Conservation (phyloP, 2,113 vertebrate species). For the Paralichthys olivaceus region DNA sequence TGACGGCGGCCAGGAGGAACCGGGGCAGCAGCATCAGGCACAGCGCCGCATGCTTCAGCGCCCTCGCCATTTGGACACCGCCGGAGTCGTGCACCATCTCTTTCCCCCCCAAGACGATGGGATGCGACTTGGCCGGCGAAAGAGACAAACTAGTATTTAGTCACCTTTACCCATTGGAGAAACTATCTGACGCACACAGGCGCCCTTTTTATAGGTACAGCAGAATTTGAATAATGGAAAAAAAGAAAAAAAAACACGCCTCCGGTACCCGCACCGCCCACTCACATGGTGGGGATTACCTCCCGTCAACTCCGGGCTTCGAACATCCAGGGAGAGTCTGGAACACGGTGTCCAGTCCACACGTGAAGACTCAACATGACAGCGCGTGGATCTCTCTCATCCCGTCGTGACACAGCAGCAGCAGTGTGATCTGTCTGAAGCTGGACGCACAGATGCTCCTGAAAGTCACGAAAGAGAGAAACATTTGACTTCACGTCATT, state of each 20-base stretch:
- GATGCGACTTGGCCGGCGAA: constrained; percentile 73
- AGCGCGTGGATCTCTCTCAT: neutral
- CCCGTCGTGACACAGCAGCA: neutral
- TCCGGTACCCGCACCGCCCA: constrained; percentile 90
- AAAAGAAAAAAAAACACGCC: constrained; percentile 88
- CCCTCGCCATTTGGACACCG: constrained; percentile 87
- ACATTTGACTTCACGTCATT: constrained; percentile 11
- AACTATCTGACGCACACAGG: constrained; percentile 83
- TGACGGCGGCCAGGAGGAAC: constrained; percentile 93
- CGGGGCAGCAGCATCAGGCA: constrained; percentile 95
- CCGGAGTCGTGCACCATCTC: constrained; percentile 89
- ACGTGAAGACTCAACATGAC: constrained; percentile 3
- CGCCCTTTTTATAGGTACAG: constrained; percentile 91
- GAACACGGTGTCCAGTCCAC: neutral
- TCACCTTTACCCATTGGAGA: constrained; percentile 80
- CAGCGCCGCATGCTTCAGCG: constrained; percentile 91
- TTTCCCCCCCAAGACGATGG: constrained; percentile 43
- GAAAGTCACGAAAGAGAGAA: neutral
- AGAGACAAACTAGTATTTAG: constrained; percentile 57
- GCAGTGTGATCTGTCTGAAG: constrained; percentile 1
- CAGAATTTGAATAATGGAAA: constrained; percentile 88
- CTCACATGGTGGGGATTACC: constrained; percentile 96
- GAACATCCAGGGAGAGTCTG: constrained; percentile 31
- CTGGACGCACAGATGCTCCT: constrained; percentile 10
- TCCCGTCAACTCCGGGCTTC: constrained; percentile 77